These are phyloP conservation scores for Neelides sp. DNA, from an alignment of 1,140 invertebrate species.

Conservation along the genomic window DNA sequence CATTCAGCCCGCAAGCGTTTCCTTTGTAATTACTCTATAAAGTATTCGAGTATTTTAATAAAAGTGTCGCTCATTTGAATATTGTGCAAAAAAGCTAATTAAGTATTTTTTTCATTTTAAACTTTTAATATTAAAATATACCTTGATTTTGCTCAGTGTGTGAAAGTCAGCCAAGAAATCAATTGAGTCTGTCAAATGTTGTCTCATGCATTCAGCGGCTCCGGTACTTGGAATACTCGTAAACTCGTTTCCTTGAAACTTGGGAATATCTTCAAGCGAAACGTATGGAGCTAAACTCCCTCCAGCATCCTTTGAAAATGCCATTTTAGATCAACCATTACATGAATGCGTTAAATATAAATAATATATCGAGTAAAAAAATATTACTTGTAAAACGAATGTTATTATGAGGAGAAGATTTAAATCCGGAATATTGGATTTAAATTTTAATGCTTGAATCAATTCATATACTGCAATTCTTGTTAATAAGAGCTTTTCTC, in stretches of 20 bases:
- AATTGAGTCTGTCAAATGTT: constrained; percentile 81
- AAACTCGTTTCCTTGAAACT: constrained; percentile 37
- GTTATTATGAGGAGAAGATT: constrained; percentile 87
- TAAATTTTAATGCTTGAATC: constrained; percentile 89
- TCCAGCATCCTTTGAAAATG: constrained; percentile 54
- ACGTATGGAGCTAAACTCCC: constrained; percentile 55
- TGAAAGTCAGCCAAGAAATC: constrained; percentile 95
- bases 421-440: constrained; percentile 79
- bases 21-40: constrained; percentile 67
- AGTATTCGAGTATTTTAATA: constrained; percentile 8
- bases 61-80: neutral
- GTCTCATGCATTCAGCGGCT: constrained; percentile 81
- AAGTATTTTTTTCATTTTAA: neutral
- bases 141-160: constrained; percentile 91
- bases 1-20: constrained; percentile 63
- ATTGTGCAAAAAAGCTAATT: no score
- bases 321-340: constrained; percentile 8
- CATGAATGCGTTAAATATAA: constrained; percentile 34
- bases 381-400: constrained; percentile 60
- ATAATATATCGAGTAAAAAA: constrained; percentile 2
- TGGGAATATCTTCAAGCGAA: constrained; percentile 40
- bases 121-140: constrained; percentile 36
- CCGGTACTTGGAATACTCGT: constrained; percentile 58
- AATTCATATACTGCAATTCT: constrained; percentile 84
- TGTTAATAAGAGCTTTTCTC: constrained; percentile 83